Evolutionary conservation across 30 jellyfish, hydroid and myxozoan species (phyloP).

Genomic region (Turritopsis dohrnii): DNA sequence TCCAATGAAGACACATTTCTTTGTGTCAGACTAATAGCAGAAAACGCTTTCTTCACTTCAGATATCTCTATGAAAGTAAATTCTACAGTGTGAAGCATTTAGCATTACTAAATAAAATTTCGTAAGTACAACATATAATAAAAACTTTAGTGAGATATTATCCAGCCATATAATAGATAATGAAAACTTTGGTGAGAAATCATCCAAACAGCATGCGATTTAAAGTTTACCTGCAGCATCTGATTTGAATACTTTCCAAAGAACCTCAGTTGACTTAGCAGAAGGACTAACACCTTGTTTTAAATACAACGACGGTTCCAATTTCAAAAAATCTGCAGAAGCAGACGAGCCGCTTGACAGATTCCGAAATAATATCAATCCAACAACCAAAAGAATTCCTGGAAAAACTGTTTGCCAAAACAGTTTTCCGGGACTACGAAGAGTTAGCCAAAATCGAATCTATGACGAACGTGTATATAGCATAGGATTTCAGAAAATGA

Average conservation of each 20-base stretch:
- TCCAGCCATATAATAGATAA: too few relatives aligned
- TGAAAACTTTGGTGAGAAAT: too few relatives aligned
- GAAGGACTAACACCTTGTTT: constrained; percentile 30
- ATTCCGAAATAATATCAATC: constrained; percentile 41
- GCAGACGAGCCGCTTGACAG: constrained; percentile 26
- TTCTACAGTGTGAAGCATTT: too few relatives aligned
- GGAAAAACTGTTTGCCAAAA: constrained; percentile 63
- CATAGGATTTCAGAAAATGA: background rate
- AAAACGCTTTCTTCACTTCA: constrained; percentile 9
- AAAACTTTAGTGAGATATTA: too few relatives aligned
- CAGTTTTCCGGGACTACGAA: constrained; percentile 55
- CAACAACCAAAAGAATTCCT: constrained; percentile 49
- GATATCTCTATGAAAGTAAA: background rate
- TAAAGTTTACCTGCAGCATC: constrained; percentile 13
- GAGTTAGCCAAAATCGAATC: constrained; percentile 42
- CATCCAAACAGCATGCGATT: too few relatives aligned
- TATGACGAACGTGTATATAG: background rate
- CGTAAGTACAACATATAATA: too few relatives aligned
- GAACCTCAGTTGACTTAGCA: constrained; percentile 30
- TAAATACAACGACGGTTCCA: constrained; percentile 50
- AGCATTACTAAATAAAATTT: too few relatives aligned
- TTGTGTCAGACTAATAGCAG: constrained; percentile 9
- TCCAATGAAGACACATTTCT: background rate
- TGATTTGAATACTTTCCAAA: constrained; percentile 35
- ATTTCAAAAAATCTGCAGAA: constrained; percentile 35